Base-by-base conservation (phyloP, 2,797 vertebrate genomes). In the Eulemur coronatus region DNA sequence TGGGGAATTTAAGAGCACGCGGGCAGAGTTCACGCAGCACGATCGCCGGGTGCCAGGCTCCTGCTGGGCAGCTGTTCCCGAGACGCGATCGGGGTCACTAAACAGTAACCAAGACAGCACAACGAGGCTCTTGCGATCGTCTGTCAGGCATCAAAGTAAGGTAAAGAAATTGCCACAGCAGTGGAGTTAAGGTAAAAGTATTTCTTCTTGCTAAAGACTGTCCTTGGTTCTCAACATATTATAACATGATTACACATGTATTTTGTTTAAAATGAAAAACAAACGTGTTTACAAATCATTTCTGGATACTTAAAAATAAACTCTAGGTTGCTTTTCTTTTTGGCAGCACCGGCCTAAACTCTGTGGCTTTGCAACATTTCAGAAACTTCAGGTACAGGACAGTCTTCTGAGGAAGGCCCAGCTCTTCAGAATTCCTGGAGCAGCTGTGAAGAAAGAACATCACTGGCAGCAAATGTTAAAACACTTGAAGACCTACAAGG, bases 321-420 rank as follows among this genome's bases (percentile, higher is more conserved):
- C 94, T 96, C 97, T 81, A 96, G 93, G 84, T 97, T 91, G 84
- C 59, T 98, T 95, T 96, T 84, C 86, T 89, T 97, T 98, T 94
- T 82, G 86, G 97, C 94, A 98, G 97, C 85, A 95, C 97, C 97
- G 97, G 96, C 61, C 96, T 97, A 96, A 97, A 96, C 80, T 89
- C 97, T 87, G 76, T 96, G 84, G 91, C 33, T 96, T 81, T 92
- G 97, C 72, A 55, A 52, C 96, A 97, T 94, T 94, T 98, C 97
- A 97, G 95, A 98, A 98, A 97, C 94, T 93, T 94, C 96, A 80
- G 86, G 90, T 84, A 84, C 69, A 18, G 89, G 72, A 67, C 14
- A 91, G 18, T 92, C 96, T 94, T 97, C 97, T 95, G 91, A 98
- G 75, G 86, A 97, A 94, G 9, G 95, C 61, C 90, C 97, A 97